Percentiles rank a stretch among this genome's conserved stretches.
phyloP scores from a whole-genome alignment of 1,140 invertebrate species.

The Bombus pascuorum region DNA sequence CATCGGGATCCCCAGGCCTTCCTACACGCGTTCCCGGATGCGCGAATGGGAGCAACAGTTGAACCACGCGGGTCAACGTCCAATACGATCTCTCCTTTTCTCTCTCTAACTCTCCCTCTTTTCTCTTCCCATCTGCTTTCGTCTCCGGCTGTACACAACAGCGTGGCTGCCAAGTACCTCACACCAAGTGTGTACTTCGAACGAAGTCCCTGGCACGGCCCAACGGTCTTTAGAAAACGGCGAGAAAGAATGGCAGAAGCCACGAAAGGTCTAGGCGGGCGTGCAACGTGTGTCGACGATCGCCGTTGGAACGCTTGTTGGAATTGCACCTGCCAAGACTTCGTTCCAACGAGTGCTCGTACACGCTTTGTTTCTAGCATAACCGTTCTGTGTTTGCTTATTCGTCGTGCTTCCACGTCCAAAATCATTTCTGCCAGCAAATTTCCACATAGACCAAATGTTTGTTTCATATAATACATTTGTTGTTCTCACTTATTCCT shows the following conservation, averaged over 20 bases:
- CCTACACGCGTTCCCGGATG: constrained; percentile 58
- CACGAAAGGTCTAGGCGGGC: neutral
- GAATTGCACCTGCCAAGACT: constrained; percentile 53
- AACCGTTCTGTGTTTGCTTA: constrained; percentile 6
- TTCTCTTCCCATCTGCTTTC: constrained; percentile 34
- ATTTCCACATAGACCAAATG: neutral
- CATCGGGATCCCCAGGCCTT: constrained; percentile 54
- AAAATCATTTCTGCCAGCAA: neutral
- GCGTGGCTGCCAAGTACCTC: constrained; percentile 60
- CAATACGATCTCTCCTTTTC: constrained; percentile 53
- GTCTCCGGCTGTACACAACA: constrained; percentile 41
- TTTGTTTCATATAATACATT: neutral
- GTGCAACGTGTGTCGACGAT: constrained; percentile 27
- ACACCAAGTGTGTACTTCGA: constrained; percentile 36
- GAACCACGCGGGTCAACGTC: constrained; percentile 67
- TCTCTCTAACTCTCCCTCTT: constrained; percentile 7
- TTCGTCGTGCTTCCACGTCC: neutral
- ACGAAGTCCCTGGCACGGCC: constrained; percentile 55
- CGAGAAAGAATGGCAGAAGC: constrained; percentile 26
- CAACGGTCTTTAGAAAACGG: constrained; percentile 37
- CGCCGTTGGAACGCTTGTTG: constrained; percentile 28
- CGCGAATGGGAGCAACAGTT: constrained; percentile 69
- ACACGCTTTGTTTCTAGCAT: neutral
- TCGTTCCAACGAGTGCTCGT: neutral
- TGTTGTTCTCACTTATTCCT: neutral